A percentile compares a stretch with the other conserved stretches of the same genome.
phyloP scores from a whole-genome alignment of 2,888 invertebrate genomes.

The Drosophila maculinotata region DNA sequence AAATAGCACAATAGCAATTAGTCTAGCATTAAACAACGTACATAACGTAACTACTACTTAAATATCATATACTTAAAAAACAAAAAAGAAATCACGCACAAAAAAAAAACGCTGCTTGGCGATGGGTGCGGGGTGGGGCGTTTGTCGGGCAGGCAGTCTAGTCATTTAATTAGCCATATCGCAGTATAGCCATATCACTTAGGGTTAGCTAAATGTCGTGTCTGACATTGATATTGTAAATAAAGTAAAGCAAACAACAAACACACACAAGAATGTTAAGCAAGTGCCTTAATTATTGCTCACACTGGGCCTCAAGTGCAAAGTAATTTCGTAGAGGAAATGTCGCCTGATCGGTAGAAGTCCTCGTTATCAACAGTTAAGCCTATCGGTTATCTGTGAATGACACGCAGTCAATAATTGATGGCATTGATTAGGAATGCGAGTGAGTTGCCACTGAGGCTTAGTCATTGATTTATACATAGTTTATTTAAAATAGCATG shows the following conservation, averaged over 20 bases:
- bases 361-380: slow-evolving; percentile 41
- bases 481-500: slow-evolving; percentile 77
- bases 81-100: not conserved
- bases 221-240: slow-evolving; percentile 59
- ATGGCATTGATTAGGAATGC: slow-evolving; percentile 18
- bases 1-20: slow-evolving; percentile 38
- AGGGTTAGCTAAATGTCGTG: slow-evolving; percentile 37
- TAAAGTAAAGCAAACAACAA: slow-evolving; percentile 27
- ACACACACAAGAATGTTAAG: not conserved
- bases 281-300: slow-evolving; percentile 12
- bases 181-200: slow-evolving; percentile 42
- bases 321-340: slow-evolving; percentile 46
- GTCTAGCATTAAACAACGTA: slow-evolving; percentile 36
- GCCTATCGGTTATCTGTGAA: slow-evolving; percentile 16
- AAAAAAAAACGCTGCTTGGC: not conserved
- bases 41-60: slow-evolving; percentile 32
- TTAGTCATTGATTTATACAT: slow-evolving; percentile 70
- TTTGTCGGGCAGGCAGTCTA: slow-evolving; percentile 48
- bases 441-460: too few relatives aligned
- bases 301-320: slow-evolving; percentile 50
- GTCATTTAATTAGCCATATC: slow-evolving; percentile 66
- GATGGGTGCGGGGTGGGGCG: too few relatives aligned
- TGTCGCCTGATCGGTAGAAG: slow-evolving; percentile 64
- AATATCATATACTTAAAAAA: not conserved
- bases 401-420: slow-evolving; percentile 44